Conservation (phyloP, 2,797 vertebrate species). For the Lepilemur septentrionalis region DNA sequence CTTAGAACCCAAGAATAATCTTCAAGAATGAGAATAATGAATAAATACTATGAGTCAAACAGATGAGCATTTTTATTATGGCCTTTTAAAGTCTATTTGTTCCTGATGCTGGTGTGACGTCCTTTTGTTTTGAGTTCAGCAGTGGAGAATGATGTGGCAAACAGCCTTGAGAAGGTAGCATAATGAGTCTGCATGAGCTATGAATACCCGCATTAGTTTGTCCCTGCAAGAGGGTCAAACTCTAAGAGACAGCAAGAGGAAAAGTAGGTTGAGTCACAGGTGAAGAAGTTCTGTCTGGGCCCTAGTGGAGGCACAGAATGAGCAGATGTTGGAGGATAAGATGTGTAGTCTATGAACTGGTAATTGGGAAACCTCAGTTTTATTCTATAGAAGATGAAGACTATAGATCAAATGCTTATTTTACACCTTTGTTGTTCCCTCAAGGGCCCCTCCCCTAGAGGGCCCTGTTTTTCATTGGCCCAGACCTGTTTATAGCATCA, state of each 20-base stretch:
- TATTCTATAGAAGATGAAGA: neutral
- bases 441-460: neutral
- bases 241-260: neutral
- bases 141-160: neutral
- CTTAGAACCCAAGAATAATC: neutral
- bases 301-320: neutral
- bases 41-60: slow-evolving; percentile 23
- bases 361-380: neutral
- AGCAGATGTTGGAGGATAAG: neutral
- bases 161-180: neutral
- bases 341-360: neutral
- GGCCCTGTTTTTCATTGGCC: neutral
- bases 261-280: neutral
- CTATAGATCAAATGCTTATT: neutral
- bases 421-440: neutral
- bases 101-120: neutral
- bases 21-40: neutral
- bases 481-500: fast-evolving
- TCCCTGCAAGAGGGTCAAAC: neutral
- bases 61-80: slow-evolving; percentile 47
- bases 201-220: neutral
- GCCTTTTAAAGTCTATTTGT: slow-evolving; percentile 57
- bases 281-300: neutral
- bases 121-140: slow-evolving; percentile 40
- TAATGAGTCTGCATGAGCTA: neutral